These are phyloP conservation scores for Drosophila hawaiiensis DNA, from an alignment of 2,888 invertebrate species.

Conservation along the genomic window DNA sequence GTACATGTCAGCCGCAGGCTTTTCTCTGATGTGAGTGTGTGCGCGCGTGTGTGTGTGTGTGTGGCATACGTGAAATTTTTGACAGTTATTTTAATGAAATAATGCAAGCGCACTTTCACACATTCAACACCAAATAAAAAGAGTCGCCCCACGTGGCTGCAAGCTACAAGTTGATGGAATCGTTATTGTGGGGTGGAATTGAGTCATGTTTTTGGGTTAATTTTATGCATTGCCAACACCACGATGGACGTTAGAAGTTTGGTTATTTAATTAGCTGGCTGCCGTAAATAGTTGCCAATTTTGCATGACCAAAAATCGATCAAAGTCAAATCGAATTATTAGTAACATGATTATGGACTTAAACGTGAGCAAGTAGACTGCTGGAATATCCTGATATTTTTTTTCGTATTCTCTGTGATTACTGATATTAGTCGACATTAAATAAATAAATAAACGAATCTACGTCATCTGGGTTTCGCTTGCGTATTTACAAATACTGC, in stretches of 20 bases:
- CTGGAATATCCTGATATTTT: accelerated
- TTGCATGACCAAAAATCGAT: not conserved
- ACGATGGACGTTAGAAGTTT: constrained; percentile 42
- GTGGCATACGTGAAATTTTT: constrained; percentile 72
- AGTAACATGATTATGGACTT: not conserved
- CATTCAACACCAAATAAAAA: constrained; percentile 44
- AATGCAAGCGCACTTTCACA: constrained; percentile 80
- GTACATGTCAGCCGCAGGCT: constrained; percentile 39
- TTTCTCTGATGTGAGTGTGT: constrained; percentile 29
- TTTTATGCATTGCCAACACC: constrained; percentile 58
- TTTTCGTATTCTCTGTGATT: not conserved
- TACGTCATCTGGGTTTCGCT: not conserved
- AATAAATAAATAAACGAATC: not conserved
- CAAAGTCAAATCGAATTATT: not conserved
- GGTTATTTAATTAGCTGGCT: constrained; percentile 69
- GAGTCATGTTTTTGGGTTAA: constrained; percentile 63
- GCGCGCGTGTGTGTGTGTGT: constrained; percentile 28
- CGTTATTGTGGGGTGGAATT: not conserved
- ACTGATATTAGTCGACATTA: not conserved
- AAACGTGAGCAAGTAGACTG: too few species aligned
- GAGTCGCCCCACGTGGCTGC: constrained; percentile 10
- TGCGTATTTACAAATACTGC: not conserved
- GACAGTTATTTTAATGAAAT: constrained; percentile 82
- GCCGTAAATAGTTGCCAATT: constrained; percentile 15
- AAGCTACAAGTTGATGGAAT: constrained; percentile 19